Evolutionary conservation across 2,888 invertebrate genomes (phyloP), one percentile per base, ranked within the genome.

Genomic region (Eristalis intricaria): DNA sequence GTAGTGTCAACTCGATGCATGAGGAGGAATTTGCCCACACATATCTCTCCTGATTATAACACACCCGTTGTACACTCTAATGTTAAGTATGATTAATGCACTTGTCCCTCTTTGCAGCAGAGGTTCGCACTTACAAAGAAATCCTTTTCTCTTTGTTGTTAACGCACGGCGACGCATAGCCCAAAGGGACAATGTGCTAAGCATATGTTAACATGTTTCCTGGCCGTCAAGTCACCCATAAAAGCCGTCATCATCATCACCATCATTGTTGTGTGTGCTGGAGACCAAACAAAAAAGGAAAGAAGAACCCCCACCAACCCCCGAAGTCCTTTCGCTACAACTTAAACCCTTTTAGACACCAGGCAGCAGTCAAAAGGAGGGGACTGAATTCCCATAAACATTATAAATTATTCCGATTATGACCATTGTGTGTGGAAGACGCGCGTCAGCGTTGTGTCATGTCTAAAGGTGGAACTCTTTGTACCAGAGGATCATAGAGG

Each of bases 401-500:
- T 82, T 77, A 78, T 86, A 82, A 86, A 78, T 82, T 74, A 78
- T 70, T 69, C 63, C 65, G 64, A 76, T 76, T 64, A 82, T 86
- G 74, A 66, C 69, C 76, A 81, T 56, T 71, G 66, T 68, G 66
- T 68, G 85, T 32, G 50, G 68, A 56, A 43, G 32, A 29, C 58
- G 32, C 64, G 23, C 74, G 85, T 81, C 43, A 35, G 15, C 19
- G 19, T 43, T 65, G 64, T 70, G 58, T 50, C 50, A 19, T 50
- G 50, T 50, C 50, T 50, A 8, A 50, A 50, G 50, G 19, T 50
- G 50, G 50, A 50, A 50, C 19, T 50, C 50, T 19, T 50, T 50
- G 50, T 50, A 50, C n/a, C 40, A 3, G 40, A 64, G 63, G 60
- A 69, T 78, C 50, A 23, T 23, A 8, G 38, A 60, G 76, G 63